Evolutionary conservation across 1,140 invertebrate species (phyloP), one percentile per base, ranked within the genome.

Genomic region (Meloidogyne floridensis): DNA sequence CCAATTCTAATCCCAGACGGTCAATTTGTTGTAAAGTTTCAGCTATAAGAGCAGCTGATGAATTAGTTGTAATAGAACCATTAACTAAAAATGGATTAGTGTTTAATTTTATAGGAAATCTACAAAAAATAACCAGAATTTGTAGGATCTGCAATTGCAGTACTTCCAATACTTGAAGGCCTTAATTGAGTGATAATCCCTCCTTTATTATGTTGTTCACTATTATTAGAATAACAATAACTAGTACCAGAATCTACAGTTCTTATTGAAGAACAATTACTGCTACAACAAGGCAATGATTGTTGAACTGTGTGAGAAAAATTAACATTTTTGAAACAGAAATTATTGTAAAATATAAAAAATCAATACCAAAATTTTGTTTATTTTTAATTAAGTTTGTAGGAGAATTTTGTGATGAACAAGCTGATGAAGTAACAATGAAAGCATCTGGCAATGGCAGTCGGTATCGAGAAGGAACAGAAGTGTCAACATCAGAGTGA

Each of bases 21-120:
- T 84, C 83, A 59, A 84, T 84, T 84, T 84, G 83, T 51, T 84
- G 83, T 11, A 84, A 65, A n/a, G 83, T 79, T 79, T 84, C 83
- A 53, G 83, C 82, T 32, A 84, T 74, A 2, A 84, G 70, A 53
- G 83, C 72, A 69, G 82, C 59, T 10, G 59, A 65, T 18, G 59
- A 65, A 65, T 65, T 65, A n/a, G 59, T 20, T 71, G 69, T 69
- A 43, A 65, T 2, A 59, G 32, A 79, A 32, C 43, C 11, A 70
- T 32, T 79, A 2, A n/a, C 69, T 72, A 32, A 10, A 72, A 72
- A 42, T 78, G 13, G 8, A 51, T 47, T 47, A 65, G n/a, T 65
- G 7, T n/a, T 65, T 5, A 65, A 65, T 65, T 15, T 11, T 54
- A 54, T 13, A 54, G 8, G 3, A 13, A 11, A 11, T 54, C 53